Evolutionary conservation across 2,113 vertebrate species (phyloP), one percentile per base, ranked within the genome.

Genomic region (Vulpes ferrilata): DNA sequence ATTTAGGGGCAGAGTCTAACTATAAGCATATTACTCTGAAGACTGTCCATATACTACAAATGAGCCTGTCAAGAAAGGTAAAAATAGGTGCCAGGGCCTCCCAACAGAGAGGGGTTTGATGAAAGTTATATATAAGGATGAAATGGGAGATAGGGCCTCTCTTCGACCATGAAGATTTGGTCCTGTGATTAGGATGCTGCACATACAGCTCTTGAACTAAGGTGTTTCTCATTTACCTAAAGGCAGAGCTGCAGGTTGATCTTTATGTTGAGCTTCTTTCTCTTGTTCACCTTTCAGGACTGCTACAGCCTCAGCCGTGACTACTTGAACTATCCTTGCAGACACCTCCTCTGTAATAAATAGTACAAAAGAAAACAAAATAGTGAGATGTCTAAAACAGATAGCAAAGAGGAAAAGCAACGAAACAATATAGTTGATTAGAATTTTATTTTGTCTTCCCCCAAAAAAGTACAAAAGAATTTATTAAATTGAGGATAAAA

Each of bases 251-350:
- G 99, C 98, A 67, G 99, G 99, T 59, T 99, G 98, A 43, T 99
- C 99, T 98, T 99, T 99, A 95, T 99, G 99, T 73, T 99, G 99
- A 95, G 97, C 98, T 98, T 99, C 99, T 96, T 99, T 99, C 89
- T 99, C 99, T 98, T 99, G 99, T 98, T 99, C 99, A 11, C 99
- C 99, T 98, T 99, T 99, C 98, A 99, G 99, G 67, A 99, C 99
- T 0, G 99, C 99, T 96, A 99, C 99, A 95, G 99, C 99, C 98
- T 99, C 99, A 27, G 99, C 99, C 10, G 99, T 99, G 97, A 99
- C 99, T 98, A 99, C 99, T 99, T 99, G 99, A 93, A 99, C 99
- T 98, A 99, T 99, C 97, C 99, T 99, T 0, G 99, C 99, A 78
- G 99, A 99, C 96, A 99, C 99, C 99, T 99, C 99, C 97, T 99